A percentile compares a stretch with the other conserved stretches of the same genome.
These are phyloP conservation scores for Tachyglossus aculeatus DNA, from an alignment of 2,797 vertebrate genomes.

Conservation along the genomic window DNA sequence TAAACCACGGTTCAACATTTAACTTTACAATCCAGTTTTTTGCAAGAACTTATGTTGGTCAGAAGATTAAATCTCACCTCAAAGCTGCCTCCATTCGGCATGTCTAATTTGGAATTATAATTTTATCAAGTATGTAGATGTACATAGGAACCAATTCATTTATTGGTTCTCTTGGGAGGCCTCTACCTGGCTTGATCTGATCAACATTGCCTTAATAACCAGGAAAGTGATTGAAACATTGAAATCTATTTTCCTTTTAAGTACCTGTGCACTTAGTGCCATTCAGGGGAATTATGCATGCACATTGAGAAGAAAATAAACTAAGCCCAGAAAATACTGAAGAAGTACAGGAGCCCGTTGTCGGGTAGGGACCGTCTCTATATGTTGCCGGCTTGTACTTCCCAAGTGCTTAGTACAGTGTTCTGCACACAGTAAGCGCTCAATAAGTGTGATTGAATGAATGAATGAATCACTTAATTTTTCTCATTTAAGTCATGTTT, in stretches of 20 bases:
- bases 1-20: too few species aligned
- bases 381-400: too few species aligned
- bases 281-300: conserved; percentile 30
- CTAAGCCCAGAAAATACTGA: conserved; percentile 12
- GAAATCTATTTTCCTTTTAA: conserved; percentile 24
- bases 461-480: conserved; percentile 9
- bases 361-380: too few species aligned
- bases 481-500: conserved; percentile 35
- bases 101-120: background rate
- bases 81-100: too few species aligned
- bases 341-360: conserved; percentile 15
- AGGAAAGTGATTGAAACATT: conserved; percentile 23
- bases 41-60: too few species aligned
- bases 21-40: too few species aligned
- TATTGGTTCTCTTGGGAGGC: conserved; percentile 16
- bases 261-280: conserved; percentile 17
- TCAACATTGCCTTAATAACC: conserved; percentile 12
- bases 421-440: too few species aligned
- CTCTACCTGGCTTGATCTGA: background rate
- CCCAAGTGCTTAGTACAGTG: too few species aligned
- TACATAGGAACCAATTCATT: conserved; percentile 17
- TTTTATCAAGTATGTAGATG: conserved; percentile 40
- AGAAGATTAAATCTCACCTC: too few species aligned
- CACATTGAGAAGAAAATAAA: conserved; percentile 27
- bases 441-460: too few species aligned